Evolutionary conservation across 2,797 vertebrate genomes (phyloP).

Genomic region (Lagodon rhomboides): DNA sequence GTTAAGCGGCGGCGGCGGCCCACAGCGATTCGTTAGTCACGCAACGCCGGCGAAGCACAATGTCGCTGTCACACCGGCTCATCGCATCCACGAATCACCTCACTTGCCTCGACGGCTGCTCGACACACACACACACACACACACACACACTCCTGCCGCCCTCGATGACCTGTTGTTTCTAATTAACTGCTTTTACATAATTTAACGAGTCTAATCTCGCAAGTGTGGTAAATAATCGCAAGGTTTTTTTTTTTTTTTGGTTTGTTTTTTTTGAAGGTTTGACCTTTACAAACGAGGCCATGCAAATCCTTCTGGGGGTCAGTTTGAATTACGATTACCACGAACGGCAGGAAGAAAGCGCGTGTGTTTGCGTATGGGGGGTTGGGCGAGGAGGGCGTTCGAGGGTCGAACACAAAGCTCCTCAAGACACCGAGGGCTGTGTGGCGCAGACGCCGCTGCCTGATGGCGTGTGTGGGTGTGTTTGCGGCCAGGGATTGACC

Average conservation of each 20-base stretch:
- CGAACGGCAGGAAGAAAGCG: constrained; percentile 35
- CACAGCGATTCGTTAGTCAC: constrained; percentile 79
- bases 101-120: constrained; percentile 14
- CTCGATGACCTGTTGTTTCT: constrained; percentile 54
- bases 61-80: constrained; percentile 77
- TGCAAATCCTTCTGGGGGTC: constrained; percentile 2
- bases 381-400: constrained; percentile 11
- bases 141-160: neutral
- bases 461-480: constrained; percentile 46
- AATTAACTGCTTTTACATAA: constrained; percentile 51
- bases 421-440: constrained; percentile 49
- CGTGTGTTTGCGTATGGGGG: constrained; percentile 39
- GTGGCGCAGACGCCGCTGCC: constrained; percentile 54
- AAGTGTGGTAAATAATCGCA: neutral
- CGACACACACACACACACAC: neutral
- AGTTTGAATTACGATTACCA: constrained; percentile 16
- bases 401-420: constrained; percentile 63
- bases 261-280: neutral
- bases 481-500: constrained; percentile 20
- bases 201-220: neutral
- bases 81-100: constrained; percentile 55
- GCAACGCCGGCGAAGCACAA: constrained; percentile 79
- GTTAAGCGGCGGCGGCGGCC: constrained; percentile 69
- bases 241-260: neutral
- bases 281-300: neutral